A percentile compares a stretch with the other conserved stretches of the same genome.
phyloP scores from a whole-genome alignment of 2,888 invertebrate species.

The Halictus ligatus region DNA sequence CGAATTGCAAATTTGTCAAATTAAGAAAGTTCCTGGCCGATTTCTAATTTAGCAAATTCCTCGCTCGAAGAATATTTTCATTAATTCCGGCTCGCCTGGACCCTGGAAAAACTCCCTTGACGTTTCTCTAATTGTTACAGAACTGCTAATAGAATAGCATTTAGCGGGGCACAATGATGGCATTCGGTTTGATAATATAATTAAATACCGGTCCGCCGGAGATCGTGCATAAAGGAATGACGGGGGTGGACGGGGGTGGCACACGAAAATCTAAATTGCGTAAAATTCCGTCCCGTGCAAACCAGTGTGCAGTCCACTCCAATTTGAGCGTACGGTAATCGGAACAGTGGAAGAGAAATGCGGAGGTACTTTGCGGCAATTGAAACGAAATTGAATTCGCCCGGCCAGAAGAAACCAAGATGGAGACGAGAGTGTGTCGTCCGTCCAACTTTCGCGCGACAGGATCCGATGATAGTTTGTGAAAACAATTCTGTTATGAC shows the following conservation, averaged over 20 bases:
- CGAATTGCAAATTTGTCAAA: neutral
- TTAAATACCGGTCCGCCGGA: neutral
- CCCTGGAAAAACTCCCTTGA: neutral
- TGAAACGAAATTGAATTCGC: conserved; percentile 63
- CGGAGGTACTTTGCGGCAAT: conserved; percentile 58
- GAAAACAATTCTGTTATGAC: conserved; percentile 58
- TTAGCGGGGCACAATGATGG: neutral
- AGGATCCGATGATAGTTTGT: conserved; percentile 63
- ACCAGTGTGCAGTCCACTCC: conserved; percentile 41
- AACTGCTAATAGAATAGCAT: neutral
- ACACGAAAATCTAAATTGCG: neutral
- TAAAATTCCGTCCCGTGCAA: conserved; percentile 7
- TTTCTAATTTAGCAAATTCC: neutral
- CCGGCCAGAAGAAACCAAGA: conserved; percentile 49
- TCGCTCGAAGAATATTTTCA: neutral
- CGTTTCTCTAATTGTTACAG: neutral
- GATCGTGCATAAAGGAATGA: neutral
- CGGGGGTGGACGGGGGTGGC: no score
- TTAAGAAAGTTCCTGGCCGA: neutral
- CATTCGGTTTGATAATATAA: conserved; percentile 11
- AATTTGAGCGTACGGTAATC: conserved; percentile 51
- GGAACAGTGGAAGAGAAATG: conserved; percentile 56
- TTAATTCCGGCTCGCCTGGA: neutral
- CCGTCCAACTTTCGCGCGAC: conserved; percentile 55
- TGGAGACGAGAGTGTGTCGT: conserved; percentile 16